These are phyloP conservation scores for Betta splendens DNA, from an alignment of 2,797 vertebrate species.

Conservation along the genomic window DNA sequence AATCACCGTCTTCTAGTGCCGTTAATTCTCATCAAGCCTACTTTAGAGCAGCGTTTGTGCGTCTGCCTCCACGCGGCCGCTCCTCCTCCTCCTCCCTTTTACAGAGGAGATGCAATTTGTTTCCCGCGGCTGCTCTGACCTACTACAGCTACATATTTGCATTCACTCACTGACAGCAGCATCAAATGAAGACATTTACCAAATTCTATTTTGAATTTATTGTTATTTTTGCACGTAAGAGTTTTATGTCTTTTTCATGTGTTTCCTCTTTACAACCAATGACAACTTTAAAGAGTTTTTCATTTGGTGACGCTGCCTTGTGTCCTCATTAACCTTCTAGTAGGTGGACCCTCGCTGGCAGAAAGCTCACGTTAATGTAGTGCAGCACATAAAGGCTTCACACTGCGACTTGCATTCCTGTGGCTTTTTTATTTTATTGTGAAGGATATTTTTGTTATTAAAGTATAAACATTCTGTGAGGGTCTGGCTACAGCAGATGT, in stretches of 20 bases:
- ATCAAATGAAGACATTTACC: background rate
- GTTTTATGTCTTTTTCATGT: slow-evolving; percentile 2
- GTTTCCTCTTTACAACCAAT: background rate
- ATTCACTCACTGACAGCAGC: background rate
- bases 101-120: slow-evolving; percentile 17
- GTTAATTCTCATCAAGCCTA: slow-evolving; percentile 77
- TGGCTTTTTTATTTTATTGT: background rate
- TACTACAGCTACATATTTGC: background rate
- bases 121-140: slow-evolving; percentile 8
- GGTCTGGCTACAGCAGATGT: background rate
- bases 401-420: background rate
- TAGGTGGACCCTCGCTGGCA: slow-evolving; percentile 17
- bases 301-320: slow-evolving; percentile 18
- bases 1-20: slow-evolving; percentile 73
- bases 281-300: slow-evolving; percentile 28
- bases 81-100: background rate
- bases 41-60: slow-evolving; percentile 46
- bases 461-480: too few relatives aligned
- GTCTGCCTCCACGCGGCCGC: slow-evolving; percentile 19
- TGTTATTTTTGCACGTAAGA: too few relatives aligned
- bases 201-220: too few relatives aligned
- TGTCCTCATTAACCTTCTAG: slow-evolving; percentile 5
- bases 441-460: background rate
- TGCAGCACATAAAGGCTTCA: slow-evolving; percentile 1
- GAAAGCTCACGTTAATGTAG: background rate